These are phyloP conservation scores for Ailurus styani DNA, from an alignment of 2,113 vertebrate genomes.

Conservation along the genomic window DNA sequence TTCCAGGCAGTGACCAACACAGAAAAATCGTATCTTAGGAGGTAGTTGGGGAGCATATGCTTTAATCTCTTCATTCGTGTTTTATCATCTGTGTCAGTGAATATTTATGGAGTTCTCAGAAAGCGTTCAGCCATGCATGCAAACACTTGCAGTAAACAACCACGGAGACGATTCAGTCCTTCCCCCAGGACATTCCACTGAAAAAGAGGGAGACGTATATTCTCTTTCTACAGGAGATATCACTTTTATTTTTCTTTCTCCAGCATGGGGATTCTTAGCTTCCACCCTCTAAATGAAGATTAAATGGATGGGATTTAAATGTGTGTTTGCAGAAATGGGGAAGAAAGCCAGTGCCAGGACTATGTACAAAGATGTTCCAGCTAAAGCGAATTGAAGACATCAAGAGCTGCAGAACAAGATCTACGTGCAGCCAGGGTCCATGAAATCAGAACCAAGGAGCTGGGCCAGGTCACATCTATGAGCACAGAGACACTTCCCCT, in stretches of 20 bases:
- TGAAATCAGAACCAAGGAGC: background rate
- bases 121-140: background rate
- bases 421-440: background rate
- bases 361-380: background rate
- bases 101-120: background rate
- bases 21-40: background rate
- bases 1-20: background rate
- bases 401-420: background rate
- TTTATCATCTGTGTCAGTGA: background rate
- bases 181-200: background rate
- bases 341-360: background rate
- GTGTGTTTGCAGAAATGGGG: conserved; percentile 23
- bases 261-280: background rate
- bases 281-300: background rate
- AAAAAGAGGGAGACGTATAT: background rate
- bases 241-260: background rate
- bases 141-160: background rate
- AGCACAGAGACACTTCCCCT: background rate
- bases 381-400: background rate
- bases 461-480: background rate
- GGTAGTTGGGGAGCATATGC: background rate
- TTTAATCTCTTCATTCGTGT: background rate
- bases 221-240: background rate
- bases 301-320: conserved; percentile 15
- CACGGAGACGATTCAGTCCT: background rate